Base-by-base conservation (phyloP, 2,113 vertebrate genomes). In the Siniperca chuatsi region DNA sequence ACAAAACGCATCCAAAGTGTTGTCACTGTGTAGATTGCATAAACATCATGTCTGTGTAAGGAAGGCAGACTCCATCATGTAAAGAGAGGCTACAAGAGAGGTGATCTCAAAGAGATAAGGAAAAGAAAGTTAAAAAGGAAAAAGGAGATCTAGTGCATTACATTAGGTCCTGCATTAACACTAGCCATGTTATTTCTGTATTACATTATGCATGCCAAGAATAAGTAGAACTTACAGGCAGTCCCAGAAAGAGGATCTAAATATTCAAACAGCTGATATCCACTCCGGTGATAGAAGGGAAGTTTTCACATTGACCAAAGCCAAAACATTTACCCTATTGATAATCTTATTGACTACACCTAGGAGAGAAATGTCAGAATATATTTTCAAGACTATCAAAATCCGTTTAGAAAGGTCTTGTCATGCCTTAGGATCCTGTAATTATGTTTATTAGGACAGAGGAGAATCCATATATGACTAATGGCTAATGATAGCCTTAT, bases 141-240 rank as follows among this genome's bases (percentile, higher is more conserved):
- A 79, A 79, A 95, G 96, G 96, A 96, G 97, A 96, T 97, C 97
- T 98, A 97, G 96, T 97, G 97, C 97, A 96, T 94, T 92, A 97
- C 97, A 96, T 96, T 96, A 96, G 97, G 97, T 97, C 97, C 97
- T 98, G 97, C 97, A 97, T 98, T 95, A 96, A 97, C 96, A 93
- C 93, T 92, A 94, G 92, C 88, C 94, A 95, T 96, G 96, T 97
- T 94, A 97, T 97, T 97, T 96, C 71, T 96, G 97, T 97, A 97
- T 96, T 97, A 97, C 94, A 87, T 98, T 97, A 99, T 97, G 98
- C 98, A 98, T 97, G 96, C 97, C 97, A 97, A 98, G 97, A 97
- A 98, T 97, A 97, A 97, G 96, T 92, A 93, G 89, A 94, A 92
- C 93, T 93, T 93, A 89, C 93, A 94, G 94, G 94, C 94, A 94